Evolutionary conservation across 1,140 invertebrate genomes (phyloP).

Genomic region (Meloidogyne exigua): DNA sequence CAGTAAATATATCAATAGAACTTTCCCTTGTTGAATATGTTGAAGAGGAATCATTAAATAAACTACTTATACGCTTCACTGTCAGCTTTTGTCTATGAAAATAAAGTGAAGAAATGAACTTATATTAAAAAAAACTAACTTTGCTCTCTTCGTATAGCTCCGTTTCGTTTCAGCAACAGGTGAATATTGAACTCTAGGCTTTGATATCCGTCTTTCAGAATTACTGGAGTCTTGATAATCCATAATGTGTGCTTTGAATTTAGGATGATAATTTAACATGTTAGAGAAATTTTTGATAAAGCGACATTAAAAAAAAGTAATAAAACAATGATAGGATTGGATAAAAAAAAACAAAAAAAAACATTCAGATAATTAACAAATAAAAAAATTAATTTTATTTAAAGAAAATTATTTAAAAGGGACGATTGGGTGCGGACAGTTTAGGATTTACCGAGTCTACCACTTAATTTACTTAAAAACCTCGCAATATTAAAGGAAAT

Average conservation of each 20-base stretch:
- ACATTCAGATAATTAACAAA: too few species aligned
- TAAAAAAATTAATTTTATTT: too few species aligned
- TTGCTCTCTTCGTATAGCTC: background rate
- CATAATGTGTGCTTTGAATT: background rate
- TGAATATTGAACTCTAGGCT: constrained; percentile 13
- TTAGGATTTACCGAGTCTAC: too few species aligned
- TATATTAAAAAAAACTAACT: background rate
- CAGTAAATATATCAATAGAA: background rate
- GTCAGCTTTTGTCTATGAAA: background rate
- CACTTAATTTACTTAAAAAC: too few species aligned
- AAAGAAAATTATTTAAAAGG: too few species aligned
- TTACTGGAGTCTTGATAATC: constrained; percentile 2
- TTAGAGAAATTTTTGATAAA: too few species aligned
- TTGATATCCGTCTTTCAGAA: constrained; percentile 4
- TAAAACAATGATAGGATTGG: too few species aligned
- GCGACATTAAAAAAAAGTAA: too few species aligned
- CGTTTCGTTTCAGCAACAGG: background rate
- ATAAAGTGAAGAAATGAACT: background rate
- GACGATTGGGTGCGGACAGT: too few species aligned
- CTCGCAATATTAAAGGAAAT: too few species aligned
- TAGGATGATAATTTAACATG: too few species aligned
- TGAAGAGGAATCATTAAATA: background rate
- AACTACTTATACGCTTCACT: background rate
- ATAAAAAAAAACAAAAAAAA: too few species aligned
- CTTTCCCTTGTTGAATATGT: background rate